Evolutionary conservation across 2,888 invertebrate genomes (phyloP).

Genomic region (Pheosia tremula): DNA sequence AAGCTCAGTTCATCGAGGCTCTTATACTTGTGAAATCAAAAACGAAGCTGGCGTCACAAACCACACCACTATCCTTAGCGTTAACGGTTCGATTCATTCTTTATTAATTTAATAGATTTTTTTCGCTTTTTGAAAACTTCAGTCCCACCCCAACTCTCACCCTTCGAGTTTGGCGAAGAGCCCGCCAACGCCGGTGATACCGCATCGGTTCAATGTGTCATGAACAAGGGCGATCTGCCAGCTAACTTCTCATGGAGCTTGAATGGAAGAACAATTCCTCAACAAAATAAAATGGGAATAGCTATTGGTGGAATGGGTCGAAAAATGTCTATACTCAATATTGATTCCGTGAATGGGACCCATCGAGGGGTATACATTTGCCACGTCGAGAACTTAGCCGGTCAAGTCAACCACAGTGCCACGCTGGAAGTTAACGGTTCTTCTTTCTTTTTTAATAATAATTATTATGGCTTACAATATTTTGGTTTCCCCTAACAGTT

Average conservation of each 20-base stretch:
- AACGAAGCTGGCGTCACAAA: constrained; percentile 86
- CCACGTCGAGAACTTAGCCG: constrained; percentile 88
- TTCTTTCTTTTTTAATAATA: constrained; percentile 33
- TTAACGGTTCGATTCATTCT: constrained; percentile 82
- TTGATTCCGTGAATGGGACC: constrained; percentile 87
- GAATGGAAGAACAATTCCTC: constrained; percentile 80
- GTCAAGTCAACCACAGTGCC: constrained; percentile 87
- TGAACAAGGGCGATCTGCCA: constrained; percentile 92
- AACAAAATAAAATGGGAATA: constrained; percentile 83
- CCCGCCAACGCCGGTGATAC: constrained; percentile 90
- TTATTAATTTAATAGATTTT: constrained; percentile 44
- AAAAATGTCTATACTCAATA: constrained; percentile 87
- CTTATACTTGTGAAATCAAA: constrained; percentile 86
- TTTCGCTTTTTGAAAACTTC: constrained; percentile 57
- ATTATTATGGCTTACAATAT: constrained; percentile 20
- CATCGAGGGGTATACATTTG: constrained; percentile 91
- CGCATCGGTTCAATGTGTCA: constrained; percentile 89
- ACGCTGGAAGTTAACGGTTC: constrained; percentile 90
- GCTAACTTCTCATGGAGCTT: constrained; percentile 89
- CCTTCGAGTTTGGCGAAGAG: constrained; percentile 87
- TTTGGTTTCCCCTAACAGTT: constrained; percentile 74
- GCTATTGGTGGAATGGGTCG: constrained; percentile 86
- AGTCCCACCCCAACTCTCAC: constrained; percentile 89
- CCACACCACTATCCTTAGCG: constrained; percentile 84
- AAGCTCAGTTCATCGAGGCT: constrained; percentile 85